Conservation (phyloP, 2,797 vertebrate species). For the Falco novaeseelandiae region DNA sequence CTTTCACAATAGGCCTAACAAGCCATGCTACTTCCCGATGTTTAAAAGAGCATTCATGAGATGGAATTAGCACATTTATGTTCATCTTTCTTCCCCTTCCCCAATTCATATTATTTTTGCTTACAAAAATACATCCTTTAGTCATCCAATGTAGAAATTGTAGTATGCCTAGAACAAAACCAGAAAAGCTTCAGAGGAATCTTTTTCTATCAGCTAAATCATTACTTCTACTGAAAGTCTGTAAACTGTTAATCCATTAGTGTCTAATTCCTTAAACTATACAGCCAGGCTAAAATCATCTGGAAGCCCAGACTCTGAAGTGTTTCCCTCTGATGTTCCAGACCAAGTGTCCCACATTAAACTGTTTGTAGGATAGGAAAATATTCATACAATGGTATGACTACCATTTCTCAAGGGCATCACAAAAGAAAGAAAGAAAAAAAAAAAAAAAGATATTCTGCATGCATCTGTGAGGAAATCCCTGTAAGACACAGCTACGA, state of each 20-base stretch:
- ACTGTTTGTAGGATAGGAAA: slow-evolving; percentile 29
- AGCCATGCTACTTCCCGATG: background rate
- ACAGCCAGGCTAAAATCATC: background rate
- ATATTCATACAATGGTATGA: slow-evolving; percentile 14
- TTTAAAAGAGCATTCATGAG: background rate
- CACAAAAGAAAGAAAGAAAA: background rate
- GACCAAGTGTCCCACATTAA: slow-evolving; percentile 3
- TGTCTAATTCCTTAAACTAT: background rate
- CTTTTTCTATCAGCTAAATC: background rate
- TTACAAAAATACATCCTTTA: background rate
- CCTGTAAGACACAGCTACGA: slow-evolving; percentile 4
- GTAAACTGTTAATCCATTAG: slow-evolving; percentile 10
- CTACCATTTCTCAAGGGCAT: background rate
- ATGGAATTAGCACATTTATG: background rate
- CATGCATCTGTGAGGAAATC: slow-evolving; percentile 44
- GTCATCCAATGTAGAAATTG: background rate
- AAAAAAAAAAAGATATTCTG: background rate
- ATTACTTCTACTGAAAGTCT: background rate
- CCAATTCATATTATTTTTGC: background rate
- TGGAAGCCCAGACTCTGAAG: background rate
- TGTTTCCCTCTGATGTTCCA: slow-evolving; percentile 30
- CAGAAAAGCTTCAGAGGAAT: background rate
- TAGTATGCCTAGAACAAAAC: background rate
- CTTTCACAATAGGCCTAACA: background rate
- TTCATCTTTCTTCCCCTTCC: background rate